Evolutionary conservation across 2,797 vertebrate genomes (phyloP).

Genomic region (Parambassis ranga): DNA sequence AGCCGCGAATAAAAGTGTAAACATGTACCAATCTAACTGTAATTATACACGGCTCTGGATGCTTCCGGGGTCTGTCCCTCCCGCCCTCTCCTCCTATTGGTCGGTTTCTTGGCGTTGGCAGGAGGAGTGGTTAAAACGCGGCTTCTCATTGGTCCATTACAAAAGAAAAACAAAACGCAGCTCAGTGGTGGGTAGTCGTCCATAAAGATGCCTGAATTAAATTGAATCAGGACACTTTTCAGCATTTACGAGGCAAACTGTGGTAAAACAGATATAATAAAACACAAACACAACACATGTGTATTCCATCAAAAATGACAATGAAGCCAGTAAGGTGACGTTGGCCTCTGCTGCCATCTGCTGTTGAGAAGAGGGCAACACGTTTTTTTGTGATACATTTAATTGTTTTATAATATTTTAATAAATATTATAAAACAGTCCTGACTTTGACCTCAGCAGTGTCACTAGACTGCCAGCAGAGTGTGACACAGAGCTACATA

Average conservation of each 20-base stretch:
- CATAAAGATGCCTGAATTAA: background rate
- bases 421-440: background rate
- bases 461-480: constrained; percentile 16
- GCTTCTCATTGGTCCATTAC: constrained; percentile 40
- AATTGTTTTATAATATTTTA: too few species aligned
- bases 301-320: background rate
- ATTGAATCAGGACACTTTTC: too few species aligned
- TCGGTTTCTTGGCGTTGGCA: background rate
- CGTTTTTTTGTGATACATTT: too few species aligned
- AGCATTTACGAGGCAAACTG: background rate
- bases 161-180: constrained; percentile 13
- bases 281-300: background rate
- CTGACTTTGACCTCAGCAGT: background rate
- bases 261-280: background rate
- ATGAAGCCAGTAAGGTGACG: background rate
- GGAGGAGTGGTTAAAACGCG: constrained; percentile 9
- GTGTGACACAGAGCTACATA: constrained; percentile 9
- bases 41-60: background rate
- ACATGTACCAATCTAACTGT: background rate
- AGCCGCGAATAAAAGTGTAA: accelerated
- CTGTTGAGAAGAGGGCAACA: background rate
- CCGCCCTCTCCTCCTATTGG: constrained; percentile 43
- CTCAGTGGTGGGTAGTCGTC: accelerated
- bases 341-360: constrained; percentile 38
- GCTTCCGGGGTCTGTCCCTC: too few species aligned